These are phyloP conservation scores for Phyto melanocephala DNA, from an alignment of 2,888 invertebrate species.

Conservation along the genomic window DNA sequence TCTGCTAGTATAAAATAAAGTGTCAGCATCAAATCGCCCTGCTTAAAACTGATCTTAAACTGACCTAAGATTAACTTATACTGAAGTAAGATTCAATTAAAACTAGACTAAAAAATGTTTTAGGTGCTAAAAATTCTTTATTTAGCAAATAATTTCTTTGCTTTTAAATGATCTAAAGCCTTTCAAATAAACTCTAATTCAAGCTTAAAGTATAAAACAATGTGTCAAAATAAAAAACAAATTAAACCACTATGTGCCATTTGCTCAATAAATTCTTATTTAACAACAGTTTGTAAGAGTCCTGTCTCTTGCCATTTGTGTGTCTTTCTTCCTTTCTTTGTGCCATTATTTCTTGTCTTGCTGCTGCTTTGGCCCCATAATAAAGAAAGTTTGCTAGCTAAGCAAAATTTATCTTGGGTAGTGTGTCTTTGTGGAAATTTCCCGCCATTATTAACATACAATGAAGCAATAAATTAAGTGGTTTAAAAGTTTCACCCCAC, in stretches of 20 bases:
- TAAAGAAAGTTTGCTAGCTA: background rate
- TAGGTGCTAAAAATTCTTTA: too few species aligned
- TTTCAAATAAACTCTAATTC: too few species aligned
- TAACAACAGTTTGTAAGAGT: background rate
- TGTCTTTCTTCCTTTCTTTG: too few species aligned
- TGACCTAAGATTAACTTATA: background rate
- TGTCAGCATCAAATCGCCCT: too few species aligned
- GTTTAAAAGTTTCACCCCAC: background rate
- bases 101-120: background rate
- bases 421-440: background rate
- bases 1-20: too few species aligned
- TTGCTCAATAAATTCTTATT: constrained; percentile 1
- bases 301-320: too few species aligned
- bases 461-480: background rate
- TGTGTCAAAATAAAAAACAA: background rate
- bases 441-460: background rate
- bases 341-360: too few species aligned
- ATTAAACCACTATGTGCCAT: constrained; percentile 9
- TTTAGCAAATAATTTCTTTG: too few species aligned
- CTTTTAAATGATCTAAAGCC: too few species aligned
- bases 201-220: too few species aligned
- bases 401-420: background rate
- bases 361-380: too few species aligned
- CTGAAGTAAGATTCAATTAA: background rate
- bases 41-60: background rate